Base-by-base conservation (phyloP, 2,888 invertebrate genomes). In the Temnothorax unifasciatus region DNA sequence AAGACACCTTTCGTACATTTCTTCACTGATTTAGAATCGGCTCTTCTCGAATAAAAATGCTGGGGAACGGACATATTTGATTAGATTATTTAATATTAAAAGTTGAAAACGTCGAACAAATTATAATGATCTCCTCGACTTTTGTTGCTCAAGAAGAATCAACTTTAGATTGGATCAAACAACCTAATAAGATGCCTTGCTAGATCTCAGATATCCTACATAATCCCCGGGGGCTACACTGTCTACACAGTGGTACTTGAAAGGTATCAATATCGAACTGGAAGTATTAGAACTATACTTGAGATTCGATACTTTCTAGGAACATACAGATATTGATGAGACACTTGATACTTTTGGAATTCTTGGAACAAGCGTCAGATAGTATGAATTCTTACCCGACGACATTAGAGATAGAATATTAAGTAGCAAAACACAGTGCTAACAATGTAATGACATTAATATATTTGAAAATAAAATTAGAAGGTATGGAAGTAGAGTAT, bases 221-320 rank as follows among this genome's bases (percentile, higher is more conserved):
- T 73, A 73, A 73, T 73, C 54, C 38, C 54, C 38, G 21, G 6
- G 71, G 50, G 52, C 38, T 38, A 21, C 38, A 6, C 52, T 38
- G 34, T 38, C 54, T 38, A 71, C 41, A 38, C 52, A 61, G 29
- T 47, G 47, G 47, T 61, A 75, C 47, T n/a, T 47, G 47, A 75
- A 61, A 61, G 21, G 29, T 75, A 75, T 75, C 74, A 21, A 15
- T 74, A 44, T 59, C 59, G 34, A 47, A n/a, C 2, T 44, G 47
- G n/a, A 61, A 47, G n/a, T 61, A 59, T 74, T 41, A 61, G 29
- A 74, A 74, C 59, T 44, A 74, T 61, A 75, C 34, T 75, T 29
- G 61, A 47, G 47, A 61, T 47, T 47, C 34, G 74, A 74, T 74
- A 34, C 15, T 61, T 74, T 29, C 61, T 47, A 1, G 11, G 44